Percentiles rank a stretch among this genome's conserved stretches.
phyloP scores from a whole-genome alignment of 1,140 invertebrate genomes.

The Lordiphosa stackelbergi region DNA sequence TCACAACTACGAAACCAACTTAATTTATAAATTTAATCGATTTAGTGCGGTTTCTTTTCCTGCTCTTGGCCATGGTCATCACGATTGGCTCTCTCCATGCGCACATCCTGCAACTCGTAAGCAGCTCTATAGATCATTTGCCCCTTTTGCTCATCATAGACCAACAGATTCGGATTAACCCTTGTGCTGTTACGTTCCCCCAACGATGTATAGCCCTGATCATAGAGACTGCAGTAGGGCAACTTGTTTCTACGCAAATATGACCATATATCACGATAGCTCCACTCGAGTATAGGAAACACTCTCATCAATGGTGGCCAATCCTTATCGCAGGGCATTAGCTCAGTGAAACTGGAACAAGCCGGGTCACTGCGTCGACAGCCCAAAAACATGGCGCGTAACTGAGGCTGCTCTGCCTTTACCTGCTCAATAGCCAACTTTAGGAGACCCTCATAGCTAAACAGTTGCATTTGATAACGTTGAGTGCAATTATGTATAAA shows the following conservation, averaged over 20 bases:
- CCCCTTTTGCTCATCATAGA: constrained; percentile 58
- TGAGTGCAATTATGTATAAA: constrained; percentile 85
- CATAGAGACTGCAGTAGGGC: constrained; percentile 93
- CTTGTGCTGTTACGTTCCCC: constrained; percentile 86
- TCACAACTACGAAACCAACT: background rate
- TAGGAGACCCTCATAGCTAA: constrained; percentile 83
- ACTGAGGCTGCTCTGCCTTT: constrained; percentile 80
- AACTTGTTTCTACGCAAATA: constrained; percentile 87
- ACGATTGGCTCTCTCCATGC: constrained; percentile 35
- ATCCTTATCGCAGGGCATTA: constrained; percentile 86
- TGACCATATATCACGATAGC: constrained; percentile 91
- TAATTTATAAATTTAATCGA: too few relatives aligned
- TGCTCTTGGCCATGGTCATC: constrained; percentile 9
- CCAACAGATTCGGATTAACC: constrained; percentile 85
- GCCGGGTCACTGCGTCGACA: constrained; percentile 90
- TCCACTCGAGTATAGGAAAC: constrained; percentile 93
- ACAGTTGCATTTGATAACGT: constrained; percentile 86
- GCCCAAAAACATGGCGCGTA: constrained; percentile 93
- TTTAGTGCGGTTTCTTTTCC: constrained; percentile 2
- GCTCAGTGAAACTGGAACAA: constrained; percentile 16
- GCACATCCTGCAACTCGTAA: constrained; percentile 82
- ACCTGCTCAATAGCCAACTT: constrained; percentile 83
- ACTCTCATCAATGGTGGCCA: constrained; percentile 94
- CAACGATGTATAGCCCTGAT: constrained; percentile 93
- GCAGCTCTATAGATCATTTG: constrained; percentile 84